phyloP scores from a whole-genome alignment of 2,888 invertebrate genomes.

The Himalopsyche tibetana region DNA sequence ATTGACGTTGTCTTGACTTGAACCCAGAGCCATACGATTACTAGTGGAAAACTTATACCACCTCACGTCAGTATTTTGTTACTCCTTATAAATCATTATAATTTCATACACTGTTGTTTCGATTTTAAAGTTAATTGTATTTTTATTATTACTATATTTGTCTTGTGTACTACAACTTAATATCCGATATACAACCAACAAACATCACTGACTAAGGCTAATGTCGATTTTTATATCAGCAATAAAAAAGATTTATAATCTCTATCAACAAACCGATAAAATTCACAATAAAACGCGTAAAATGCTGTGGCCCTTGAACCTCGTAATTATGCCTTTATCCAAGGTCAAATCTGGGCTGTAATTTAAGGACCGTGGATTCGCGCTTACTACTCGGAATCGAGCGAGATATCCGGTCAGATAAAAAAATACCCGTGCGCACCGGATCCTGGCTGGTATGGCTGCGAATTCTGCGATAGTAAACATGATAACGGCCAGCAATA shows the following conservation, averaged over 20 bases:
- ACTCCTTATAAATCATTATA: no score
- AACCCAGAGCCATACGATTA: no score
- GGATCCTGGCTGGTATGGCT: not conserved
- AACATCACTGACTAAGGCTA: no score
- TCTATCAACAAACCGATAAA: constrained; percentile 2
- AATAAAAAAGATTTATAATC: not conserved
- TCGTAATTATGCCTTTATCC: constrained; percentile 11
- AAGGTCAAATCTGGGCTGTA: constrained; percentile 2
- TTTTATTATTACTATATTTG: no score
- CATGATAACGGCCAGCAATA: not conserved
- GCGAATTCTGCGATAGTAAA: not conserved
- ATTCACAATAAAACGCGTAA: not conserved
- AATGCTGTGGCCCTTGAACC: constrained; percentile 9
- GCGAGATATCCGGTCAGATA: constrained; percentile 37
- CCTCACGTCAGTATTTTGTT: no score
- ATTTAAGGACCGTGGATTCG: not conserved
- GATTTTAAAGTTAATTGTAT: no score
- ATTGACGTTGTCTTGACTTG: no score
- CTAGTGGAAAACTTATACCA: no score
- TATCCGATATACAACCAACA: no score
- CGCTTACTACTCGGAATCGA: constrained; percentile 13
- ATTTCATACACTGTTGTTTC: no score
- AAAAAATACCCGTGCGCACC: constrained; percentile 8
- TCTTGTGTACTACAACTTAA: no score
- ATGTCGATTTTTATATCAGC: not conserved